These are phyloP conservation scores for Drosophila melanica DNA, from an alignment of 1,140 invertebrate genomes.

Conservation along the genomic window DNA sequence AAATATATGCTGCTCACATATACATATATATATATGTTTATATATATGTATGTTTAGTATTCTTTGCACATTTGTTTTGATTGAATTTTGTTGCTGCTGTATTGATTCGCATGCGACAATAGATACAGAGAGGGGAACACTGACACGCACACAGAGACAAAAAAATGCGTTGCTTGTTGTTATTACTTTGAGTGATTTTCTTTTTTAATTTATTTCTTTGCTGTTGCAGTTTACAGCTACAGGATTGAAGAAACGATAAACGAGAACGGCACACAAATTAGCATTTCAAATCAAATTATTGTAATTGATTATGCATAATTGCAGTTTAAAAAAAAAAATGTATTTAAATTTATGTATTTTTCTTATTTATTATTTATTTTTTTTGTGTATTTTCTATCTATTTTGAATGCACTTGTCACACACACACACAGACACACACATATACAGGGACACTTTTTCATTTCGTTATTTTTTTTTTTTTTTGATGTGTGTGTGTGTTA, in stretches of 20 bases:
- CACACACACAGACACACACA: conserved; percentile 29
- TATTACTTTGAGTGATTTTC: conserved; percentile 43
- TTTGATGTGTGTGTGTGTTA: conserved; percentile 24
- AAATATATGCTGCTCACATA: conserved; percentile 10
- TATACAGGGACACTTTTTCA: conserved; percentile 29
- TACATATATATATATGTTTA: neutral
- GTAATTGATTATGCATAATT: too few species aligned
- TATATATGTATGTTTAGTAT: conserved; percentile 50
- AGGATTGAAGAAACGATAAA: conserved; percentile 27
- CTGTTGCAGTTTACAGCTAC: conserved; percentile 53
- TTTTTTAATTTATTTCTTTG: conserved; percentile 27
- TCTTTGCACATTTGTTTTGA: conserved; percentile 68
- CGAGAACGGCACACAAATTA: neutral
- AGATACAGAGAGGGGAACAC: conserved; percentile 27
- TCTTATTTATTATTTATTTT: conserved; percentile 12
- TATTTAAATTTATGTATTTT: conserved; percentile 16
- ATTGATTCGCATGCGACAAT: conserved; percentile 60
- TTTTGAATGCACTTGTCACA: conserved; percentile 35
- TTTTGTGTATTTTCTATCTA: conserved; percentile 36
- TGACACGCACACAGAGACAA: conserved; percentile 60
- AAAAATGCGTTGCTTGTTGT: conserved; percentile 61
- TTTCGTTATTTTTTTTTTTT: conserved; percentile 35
- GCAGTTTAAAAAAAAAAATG: neutral
- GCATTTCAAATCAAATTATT: too few species aligned
- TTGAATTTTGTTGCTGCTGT: conserved; percentile 50